phyloP scores from a whole-genome alignment of 2,797 vertebrate species.

The Poecilia velifera region DNA sequence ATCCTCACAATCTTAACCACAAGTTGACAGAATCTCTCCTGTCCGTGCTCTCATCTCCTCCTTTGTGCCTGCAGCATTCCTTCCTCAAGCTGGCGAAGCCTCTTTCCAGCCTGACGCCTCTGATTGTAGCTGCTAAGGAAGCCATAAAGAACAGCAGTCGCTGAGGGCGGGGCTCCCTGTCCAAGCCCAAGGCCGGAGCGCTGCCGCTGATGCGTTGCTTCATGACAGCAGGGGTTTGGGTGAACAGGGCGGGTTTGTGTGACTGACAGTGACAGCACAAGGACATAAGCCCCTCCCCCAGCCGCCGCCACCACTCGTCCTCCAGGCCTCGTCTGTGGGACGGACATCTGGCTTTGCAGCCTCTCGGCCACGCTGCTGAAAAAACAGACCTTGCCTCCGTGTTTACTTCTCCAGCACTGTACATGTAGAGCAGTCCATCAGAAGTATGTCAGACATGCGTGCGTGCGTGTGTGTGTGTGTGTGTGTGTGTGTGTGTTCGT shows the following conservation, averaged over 20 bases:
- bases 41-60: neutral
- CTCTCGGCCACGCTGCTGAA: conserved; percentile 70
- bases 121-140: conserved; percentile 99
- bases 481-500: conserved; percentile 35
- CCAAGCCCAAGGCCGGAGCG: conserved; percentile 65
- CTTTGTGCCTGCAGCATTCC: conserved; percentile 85
- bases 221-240: conserved; percentile 51
- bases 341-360: conserved; percentile 70
- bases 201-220: conserved; percentile 54
- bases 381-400: conserved; percentile 64
- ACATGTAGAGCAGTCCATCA: conserved; percentile 74
- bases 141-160: conserved; percentile 99
- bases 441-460: conserved; percentile 40
- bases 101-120: conserved; percentile 96
- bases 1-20: neutral
- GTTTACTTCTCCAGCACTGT: conserved; percentile 75
- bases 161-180: conserved; percentile 74
- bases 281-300: conserved; percentile 61
- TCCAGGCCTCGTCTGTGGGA: conserved; percentile 60
- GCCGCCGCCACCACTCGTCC: neutral
- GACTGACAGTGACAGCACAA: conserved; percentile 65
- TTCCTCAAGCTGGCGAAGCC: conserved; percentile 99
- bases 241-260: conserved; percentile 55
- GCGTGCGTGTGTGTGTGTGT: conserved; percentile 35
- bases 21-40: neutral